Conservation (phyloP, 37 sponge, comb jelly and placozoan species). For the Chondrilla cf. caribensis region DNA sequence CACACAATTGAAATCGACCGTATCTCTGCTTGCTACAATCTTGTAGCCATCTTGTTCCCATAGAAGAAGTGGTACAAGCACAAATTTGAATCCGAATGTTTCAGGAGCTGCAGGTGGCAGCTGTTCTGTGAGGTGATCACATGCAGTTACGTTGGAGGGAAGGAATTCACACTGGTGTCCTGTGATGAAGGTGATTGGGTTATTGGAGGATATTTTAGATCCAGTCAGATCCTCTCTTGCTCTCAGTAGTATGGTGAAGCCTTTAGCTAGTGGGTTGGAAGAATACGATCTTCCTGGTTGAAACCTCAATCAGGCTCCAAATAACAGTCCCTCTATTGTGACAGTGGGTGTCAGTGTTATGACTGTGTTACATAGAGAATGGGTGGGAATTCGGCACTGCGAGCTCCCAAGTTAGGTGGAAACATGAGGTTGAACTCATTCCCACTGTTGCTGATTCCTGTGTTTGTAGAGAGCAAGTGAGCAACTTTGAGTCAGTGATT, state of each 20-base stretch:
- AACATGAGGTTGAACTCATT: not conserved
- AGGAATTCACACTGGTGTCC: conserved; percentile 43
- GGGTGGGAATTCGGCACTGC: not conserved
- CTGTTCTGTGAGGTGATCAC: conserved; percentile 35
- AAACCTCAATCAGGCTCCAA: not conserved
- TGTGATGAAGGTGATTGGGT: conserved; percentile 19
- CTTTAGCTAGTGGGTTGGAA: too few species aligned
- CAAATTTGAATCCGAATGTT: not conserved
- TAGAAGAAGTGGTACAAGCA: not conserved
- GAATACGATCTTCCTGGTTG: too few species aligned
- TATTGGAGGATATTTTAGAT: not conserved
- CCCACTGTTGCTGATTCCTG: not conserved
- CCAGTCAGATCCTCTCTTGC: not conserved
- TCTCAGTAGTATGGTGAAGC: too few species aligned
- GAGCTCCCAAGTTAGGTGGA: not conserved
- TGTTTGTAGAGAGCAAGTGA: too few species aligned
- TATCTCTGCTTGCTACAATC: not conserved
- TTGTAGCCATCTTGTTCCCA: not conserved
- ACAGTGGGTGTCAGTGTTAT: conserved; percentile 25
- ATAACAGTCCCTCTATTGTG: not conserved
- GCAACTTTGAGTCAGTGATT: too few species aligned
- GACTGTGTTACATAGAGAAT: not conserved
- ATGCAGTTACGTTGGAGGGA: conserved; percentile 2
- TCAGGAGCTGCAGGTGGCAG: not conserved
- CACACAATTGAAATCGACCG: not conserved